Percentiles rank a stretch among this genome's conserved stretches.
phyloP scores from a whole-genome alignment of 2,113 vertebrate genomes.

The Marmota flaviventris region DNA sequence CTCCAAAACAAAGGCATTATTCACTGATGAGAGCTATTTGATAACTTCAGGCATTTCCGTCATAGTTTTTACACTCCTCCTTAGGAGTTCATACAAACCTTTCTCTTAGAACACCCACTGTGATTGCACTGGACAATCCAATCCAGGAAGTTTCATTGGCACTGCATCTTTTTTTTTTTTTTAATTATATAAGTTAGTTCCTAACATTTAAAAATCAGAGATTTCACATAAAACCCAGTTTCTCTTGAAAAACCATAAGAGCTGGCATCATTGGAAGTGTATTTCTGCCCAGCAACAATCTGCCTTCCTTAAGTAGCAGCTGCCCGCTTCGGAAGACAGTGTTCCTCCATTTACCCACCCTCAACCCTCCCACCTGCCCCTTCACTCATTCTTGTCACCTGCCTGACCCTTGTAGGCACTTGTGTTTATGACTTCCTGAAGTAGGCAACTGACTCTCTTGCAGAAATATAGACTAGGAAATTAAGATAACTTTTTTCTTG shows the following conservation, averaged over 20 bases:
- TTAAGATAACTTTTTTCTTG: slow-evolving; percentile 28
- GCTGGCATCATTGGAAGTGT: slow-evolving; percentile 43
- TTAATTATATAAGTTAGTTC: slow-evolving; percentile 34
- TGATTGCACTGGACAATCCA: not conserved
- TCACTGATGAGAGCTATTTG: slow-evolving; percentile 20
- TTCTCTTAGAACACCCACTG: not conserved
- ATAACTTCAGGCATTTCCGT: not conserved
- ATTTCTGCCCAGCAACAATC: slow-evolving; percentile 67
- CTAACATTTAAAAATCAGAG: slow-evolving; percentile 75
- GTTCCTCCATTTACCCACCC: not conserved
- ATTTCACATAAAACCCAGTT: slow-evolving; percentile 73
- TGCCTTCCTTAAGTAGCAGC: slow-evolving; percentile 72
- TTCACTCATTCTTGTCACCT: not conserved
- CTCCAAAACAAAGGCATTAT: slow-evolving; percentile 69
- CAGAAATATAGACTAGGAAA: slow-evolving; percentile 35
- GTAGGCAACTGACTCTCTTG: not conserved
- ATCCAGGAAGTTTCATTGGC: not conserved
- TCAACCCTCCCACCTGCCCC: not conserved
- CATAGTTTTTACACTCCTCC: not conserved
- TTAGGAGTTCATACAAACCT: not conserved
- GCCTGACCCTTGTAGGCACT: not conserved
- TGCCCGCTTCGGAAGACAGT: not conserved
- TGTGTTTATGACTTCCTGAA: not conserved
- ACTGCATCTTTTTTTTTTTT: not conserved
- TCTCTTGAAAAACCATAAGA: slow-evolving; percentile 66